Conservation (phyloP, 2,888 invertebrate species). For the Agonopterix subpropinquella region DNA sequence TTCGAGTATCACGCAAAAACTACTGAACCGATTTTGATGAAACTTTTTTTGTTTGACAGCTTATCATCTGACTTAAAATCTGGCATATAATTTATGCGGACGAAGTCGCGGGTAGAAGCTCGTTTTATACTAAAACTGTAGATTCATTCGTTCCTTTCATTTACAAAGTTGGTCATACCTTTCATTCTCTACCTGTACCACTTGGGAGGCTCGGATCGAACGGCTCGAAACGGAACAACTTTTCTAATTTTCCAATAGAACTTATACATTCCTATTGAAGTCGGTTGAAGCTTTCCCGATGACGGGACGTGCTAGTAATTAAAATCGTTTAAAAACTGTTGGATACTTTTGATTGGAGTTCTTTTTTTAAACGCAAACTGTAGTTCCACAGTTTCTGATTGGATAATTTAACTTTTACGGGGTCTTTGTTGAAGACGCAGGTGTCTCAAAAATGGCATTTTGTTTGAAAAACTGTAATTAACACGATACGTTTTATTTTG, state of each 20-base stretch:
- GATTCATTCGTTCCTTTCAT: slow-evolving; percentile 33
- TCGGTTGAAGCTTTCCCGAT: not conserved
- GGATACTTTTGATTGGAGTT: slow-evolving; percentile 3
- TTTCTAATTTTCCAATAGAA: slow-evolving; percentile 67
- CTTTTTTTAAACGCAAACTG: too few relatives aligned
- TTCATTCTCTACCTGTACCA: slow-evolving; percentile 19
- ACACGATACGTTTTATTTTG: too few relatives aligned
- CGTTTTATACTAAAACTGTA: slow-evolving; percentile 9
- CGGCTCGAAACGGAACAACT: slow-evolving; percentile 28
- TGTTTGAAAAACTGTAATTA: too few relatives aligned
- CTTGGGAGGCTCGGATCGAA: not conserved
- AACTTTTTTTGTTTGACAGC: too few relatives aligned
- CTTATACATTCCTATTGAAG: slow-evolving; percentile 46
- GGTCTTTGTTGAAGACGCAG: not conserved
- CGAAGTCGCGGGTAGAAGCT: too few relatives aligned
- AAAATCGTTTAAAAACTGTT: slow-evolving; percentile 8
- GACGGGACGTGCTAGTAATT: slow-evolving; percentile 12
- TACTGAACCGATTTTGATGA: too few relatives aligned
- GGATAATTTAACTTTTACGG: too few relatives aligned
- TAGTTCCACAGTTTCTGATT: too few relatives aligned
- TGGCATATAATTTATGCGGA: too few relatives aligned
- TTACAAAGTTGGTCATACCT: slow-evolving; percentile 53
- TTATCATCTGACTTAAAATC: too few relatives aligned
- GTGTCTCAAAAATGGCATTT: too few relatives aligned
- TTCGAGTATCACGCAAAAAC: too few relatives aligned